Evolutionary conservation across 2,888 invertebrate genomes (phyloP).

Genomic region (Panopea generosa): DNA sequence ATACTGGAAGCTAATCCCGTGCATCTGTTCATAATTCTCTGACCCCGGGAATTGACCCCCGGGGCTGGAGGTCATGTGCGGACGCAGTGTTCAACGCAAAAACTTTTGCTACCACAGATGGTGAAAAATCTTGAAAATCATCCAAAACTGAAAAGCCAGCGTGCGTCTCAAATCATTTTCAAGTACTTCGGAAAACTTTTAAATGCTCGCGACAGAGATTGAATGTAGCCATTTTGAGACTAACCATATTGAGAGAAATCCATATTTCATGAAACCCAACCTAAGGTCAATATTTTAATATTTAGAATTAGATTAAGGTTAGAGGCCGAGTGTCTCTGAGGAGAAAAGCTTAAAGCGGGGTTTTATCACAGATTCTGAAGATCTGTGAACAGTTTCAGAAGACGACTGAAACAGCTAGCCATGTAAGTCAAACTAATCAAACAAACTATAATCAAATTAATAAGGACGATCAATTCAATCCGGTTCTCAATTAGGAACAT

Average conservation of each 20-base stretch:
- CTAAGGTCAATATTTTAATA: conserved; percentile 54
- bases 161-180: conserved; percentile 44
- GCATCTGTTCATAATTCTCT: conserved; percentile 51
- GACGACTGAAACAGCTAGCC: too few relatives aligned
- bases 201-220: conserved; percentile 38
- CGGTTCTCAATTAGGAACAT: neutral
- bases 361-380: conserved; percentile 34
- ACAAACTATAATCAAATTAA: conserved; percentile 31
- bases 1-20: conserved; percentile 50
- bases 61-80: conserved; percentile 51
- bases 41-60: conserved; percentile 50
- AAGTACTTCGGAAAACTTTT: conserved; percentile 47
- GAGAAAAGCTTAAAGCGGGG: neutral
- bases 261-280: conserved; percentile 38
- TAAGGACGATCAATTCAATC: conserved; percentile 15
- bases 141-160: conserved; percentile 51
- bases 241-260: conserved; percentile 51
- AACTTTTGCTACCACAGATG: conserved; percentile 51
- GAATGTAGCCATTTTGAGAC: conserved; percentile 45
- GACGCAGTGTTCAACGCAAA: conserved; percentile 17
- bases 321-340: conserved; percentile 32
- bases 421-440: neutral
- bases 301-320: conserved; percentile 42
- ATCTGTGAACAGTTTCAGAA: neutral
- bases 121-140: conserved; percentile 32